Percentiles rank a stretch among this genome's conserved stretches.
Evolutionary conservation across 2,113 vertebrate genomes (phyloP).

Genomic region (Entomyzon cyanotis): DNA sequence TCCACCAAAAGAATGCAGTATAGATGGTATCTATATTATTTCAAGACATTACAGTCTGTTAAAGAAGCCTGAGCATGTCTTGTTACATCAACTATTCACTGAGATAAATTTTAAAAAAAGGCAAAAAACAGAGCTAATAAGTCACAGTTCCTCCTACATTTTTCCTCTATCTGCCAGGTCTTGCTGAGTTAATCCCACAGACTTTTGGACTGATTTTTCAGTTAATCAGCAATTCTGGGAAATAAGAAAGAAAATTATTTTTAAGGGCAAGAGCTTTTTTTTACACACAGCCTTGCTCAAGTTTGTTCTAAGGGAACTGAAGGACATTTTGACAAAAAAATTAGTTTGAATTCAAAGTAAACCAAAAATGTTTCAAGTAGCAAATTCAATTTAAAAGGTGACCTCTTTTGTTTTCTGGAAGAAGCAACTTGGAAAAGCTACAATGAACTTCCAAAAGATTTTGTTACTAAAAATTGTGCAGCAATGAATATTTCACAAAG

Average conservation of each 20-base stretch:
- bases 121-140: not conserved
- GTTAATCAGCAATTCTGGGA: not conserved
- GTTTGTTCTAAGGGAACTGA: not conserved
- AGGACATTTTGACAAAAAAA: not conserved
- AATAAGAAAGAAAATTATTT: not conserved
- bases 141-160: not conserved
- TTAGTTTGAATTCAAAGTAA: not conserved
- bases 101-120: not conserved
- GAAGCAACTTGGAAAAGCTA: not conserved
- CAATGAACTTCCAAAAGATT: not conserved
- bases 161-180: not conserved
- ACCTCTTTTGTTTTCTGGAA: fast-evolving
- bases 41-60: not conserved
- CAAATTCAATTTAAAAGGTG: not conserved
- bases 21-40: not conserved
- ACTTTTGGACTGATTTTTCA: not conserved
- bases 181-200: not conserved
- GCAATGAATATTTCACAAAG: not conserved
- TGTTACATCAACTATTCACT: not conserved
- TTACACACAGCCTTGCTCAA: not conserved
- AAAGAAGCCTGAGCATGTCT: not conserved
- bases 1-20: not conserved
- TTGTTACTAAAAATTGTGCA: not conserved
- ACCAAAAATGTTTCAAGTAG: not conserved
- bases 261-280: not conserved